phyloP scores from a whole-genome alignment of 2,797 vertebrate species.

The Syngnathus acus region DNA sequence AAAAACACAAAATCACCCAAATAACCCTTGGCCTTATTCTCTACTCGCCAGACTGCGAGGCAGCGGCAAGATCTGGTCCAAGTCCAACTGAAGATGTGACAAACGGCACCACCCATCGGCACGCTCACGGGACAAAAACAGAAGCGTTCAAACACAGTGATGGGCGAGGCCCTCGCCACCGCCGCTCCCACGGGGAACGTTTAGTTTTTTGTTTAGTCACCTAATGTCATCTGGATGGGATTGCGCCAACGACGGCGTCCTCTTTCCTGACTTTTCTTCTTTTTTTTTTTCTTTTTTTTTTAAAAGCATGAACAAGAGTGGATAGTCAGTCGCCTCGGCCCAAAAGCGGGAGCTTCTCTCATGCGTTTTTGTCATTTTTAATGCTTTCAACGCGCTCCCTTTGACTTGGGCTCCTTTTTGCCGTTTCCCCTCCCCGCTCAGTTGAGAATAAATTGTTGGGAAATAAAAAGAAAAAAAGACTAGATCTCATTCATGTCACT shows the following conservation, averaged over 20 bases:
- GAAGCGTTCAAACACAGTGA: slow-evolving; percentile 18
- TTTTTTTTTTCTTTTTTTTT: too few species aligned
- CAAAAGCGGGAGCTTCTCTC: slow-evolving; percentile 36
- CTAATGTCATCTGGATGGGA: slow-evolving; percentile 32
- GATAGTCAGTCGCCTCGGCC: slow-evolving; percentile 37
- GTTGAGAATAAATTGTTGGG: slow-evolving; percentile 53
- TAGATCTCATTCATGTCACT: slow-evolving; percentile 58
- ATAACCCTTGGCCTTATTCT: slow-evolving; percentile 15
- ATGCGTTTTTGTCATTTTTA: slow-evolving; percentile 17
- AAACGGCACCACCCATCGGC: slow-evolving; percentile 38
- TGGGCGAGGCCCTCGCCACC: slow-evolving; percentile 1
- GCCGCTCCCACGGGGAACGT: slow-evolving; percentile 13
- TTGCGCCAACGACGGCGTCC: slow-evolving; percentile 20
- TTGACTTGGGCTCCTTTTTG: not conserved
- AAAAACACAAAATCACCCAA: not conserved
- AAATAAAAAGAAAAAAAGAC: slow-evolving; percentile 56
- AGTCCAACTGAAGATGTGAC: slow-evolving; percentile 79
- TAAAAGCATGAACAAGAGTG: slow-evolving; percentile 11
- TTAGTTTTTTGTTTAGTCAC: slow-evolving; percentile 8
- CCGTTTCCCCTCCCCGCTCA: slow-evolving; percentile 41
- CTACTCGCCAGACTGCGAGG: slow-evolving; percentile 79
- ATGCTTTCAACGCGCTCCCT: slow-evolving; percentile 43
- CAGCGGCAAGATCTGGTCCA: slow-evolving; percentile 97
- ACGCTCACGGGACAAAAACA: slow-evolving; percentile 36
- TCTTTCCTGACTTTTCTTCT: not conserved